Percentiles rank a stretch among this genome's conserved stretches.
Conservation (phyloP, 2,113 vertebrate species). For the Gracilinanus agilis region DNA sequence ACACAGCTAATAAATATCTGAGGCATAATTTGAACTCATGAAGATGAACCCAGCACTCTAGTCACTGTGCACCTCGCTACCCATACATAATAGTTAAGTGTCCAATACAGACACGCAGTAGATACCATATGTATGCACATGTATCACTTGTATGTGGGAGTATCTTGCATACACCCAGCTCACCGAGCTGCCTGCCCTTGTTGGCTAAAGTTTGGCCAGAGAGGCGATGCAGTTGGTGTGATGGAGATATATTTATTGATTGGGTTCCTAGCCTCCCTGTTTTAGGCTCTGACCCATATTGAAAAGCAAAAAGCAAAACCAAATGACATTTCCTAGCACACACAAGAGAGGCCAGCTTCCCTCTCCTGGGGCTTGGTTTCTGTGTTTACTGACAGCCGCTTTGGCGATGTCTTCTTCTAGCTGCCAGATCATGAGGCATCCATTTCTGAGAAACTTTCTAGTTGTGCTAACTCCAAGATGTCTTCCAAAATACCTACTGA, state of each 20-base stretch:
- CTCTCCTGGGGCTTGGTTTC: not conserved
- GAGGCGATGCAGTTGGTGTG: not conserved
- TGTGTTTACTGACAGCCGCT: not conserved
- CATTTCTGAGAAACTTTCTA: not conserved
- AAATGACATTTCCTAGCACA: not conserved
- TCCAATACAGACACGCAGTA: not conserved
- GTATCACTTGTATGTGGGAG: no score
- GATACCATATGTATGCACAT: no score
- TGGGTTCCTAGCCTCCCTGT: not conserved
- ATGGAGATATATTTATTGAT: no score
- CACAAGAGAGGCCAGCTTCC: not conserved
- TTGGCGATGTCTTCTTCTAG: not conserved
- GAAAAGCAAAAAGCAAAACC: no score
- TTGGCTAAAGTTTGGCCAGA: not conserved
- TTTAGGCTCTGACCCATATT: not conserved
- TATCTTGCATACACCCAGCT: no score
- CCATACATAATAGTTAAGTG: not conserved
- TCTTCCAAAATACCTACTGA: not conserved
- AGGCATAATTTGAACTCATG: not conserved
- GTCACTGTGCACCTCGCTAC: not conserved
- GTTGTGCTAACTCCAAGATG: not conserved
- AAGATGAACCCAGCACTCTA: not conserved
- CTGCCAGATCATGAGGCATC: not conserved
- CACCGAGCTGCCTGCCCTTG: not conserved
- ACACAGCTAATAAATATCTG: not conserved